Evolutionary conservation across 2,113 vertebrate genomes (phyloP).

Genomic region (Aspidoscelis tigris): DNA sequence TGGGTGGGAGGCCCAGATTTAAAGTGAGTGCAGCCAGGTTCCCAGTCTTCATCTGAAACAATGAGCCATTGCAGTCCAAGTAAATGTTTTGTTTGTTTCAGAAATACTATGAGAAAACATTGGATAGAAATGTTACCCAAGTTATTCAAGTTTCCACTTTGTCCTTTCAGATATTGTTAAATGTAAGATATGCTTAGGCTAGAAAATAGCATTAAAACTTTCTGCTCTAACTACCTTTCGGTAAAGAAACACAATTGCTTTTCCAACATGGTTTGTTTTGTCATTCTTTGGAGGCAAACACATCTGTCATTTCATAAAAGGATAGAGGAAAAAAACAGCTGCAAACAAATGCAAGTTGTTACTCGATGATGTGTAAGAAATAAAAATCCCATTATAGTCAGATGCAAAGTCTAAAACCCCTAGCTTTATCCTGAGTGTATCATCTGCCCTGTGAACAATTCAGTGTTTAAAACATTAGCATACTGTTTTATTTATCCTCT

Average conservation of each 20-base stretch:
- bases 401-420: neutral
- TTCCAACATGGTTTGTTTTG: constrained; percentile 62
- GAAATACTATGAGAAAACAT: constrained; percentile 34
- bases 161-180: constrained; percentile 62
- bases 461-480: too few species aligned
- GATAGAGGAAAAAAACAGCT: neutral
- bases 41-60: constrained; percentile 56
- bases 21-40: too few species aligned
- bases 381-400: constrained; percentile 39
- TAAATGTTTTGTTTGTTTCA: constrained; percentile 23
- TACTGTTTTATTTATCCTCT: too few species aligned
- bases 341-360: constrained; percentile 15
- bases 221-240: constrained; percentile 45
- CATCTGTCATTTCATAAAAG: constrained; percentile 52
- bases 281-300: constrained; percentile 57
- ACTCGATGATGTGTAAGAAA: constrained; percentile 45
- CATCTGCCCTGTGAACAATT: neutral
- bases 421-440: neutral
- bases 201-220: constrained; percentile 50
- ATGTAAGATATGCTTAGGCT: constrained; percentile 52
- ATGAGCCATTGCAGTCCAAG: constrained; percentile 9
- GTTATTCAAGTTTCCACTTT: neutral
- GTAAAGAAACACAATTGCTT: constrained; percentile 63
- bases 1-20: too few species aligned
- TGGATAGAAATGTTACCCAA: neutral